Percentiles rank a stretch among this genome's conserved stretches.
These are phyloP conservation scores for Dione vanillae DNA, from an alignment of 2,888 invertebrate genomes.

Conservation along the genomic window DNA sequence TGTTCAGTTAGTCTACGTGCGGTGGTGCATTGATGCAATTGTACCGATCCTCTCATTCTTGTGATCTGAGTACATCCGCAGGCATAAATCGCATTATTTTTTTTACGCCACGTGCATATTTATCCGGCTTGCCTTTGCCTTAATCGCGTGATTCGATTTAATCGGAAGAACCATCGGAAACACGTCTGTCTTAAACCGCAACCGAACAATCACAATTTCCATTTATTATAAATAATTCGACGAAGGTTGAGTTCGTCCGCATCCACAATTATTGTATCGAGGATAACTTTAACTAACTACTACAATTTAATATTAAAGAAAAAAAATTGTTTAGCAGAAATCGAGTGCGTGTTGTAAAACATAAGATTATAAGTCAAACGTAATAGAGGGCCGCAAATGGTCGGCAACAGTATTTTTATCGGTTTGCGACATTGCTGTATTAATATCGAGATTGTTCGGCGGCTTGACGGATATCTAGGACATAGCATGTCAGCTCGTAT, in stretches of 20 bases:
- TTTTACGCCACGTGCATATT: constrained; percentile 47
- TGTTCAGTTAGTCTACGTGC: constrained; percentile 70
- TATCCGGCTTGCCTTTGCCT: constrained; percentile 56
- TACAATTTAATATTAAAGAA: constrained; percentile 31
- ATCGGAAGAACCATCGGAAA: constrained; percentile 79
- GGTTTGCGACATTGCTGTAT: constrained; percentile 54
- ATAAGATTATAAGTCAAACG: constrained; percentile 5
- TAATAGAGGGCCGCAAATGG: constrained; percentile 41
- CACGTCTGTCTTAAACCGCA: constrained; percentile 81
- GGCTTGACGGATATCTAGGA: constrained; percentile 77
- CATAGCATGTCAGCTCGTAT: constrained; percentile 76
- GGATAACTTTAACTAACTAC: constrained; percentile 49
- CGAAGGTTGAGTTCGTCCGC: constrained; percentile 66
- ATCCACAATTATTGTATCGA: constrained; percentile 57
- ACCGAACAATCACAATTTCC: constrained; percentile 79
- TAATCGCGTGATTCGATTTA: constrained; percentile 71
- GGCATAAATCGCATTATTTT: constrained; percentile 54
- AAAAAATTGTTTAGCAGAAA: constrained; percentile 22
- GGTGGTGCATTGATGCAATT: constrained; percentile 75
- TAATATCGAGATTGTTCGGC: constrained; percentile 65
- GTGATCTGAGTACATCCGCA: constrained; percentile 52
- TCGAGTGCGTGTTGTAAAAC: constrained; percentile 8
- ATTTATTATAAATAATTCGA: constrained; percentile 72
- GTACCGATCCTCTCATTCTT: constrained; percentile 56
- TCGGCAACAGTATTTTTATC: constrained; percentile 52